A percentile compares a stretch with the other conserved stretches of the same genome.
Evolutionary conservation across 1,140 invertebrate species (phyloP).

Genomic region (Branchinecta lynchi): DNA sequence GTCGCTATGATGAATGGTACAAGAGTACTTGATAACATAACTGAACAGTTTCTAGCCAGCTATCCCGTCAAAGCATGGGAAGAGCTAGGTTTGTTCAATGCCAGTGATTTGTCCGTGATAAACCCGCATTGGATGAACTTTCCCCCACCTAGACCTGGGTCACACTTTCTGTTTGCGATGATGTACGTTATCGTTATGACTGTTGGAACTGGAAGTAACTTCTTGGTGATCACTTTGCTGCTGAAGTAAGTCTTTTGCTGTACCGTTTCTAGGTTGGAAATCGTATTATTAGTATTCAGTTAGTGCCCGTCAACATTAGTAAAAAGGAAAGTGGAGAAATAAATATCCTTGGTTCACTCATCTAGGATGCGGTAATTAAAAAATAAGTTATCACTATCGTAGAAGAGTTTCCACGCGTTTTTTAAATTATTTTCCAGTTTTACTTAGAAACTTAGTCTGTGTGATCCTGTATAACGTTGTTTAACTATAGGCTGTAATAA

Average conservation of each 20-base stretch:
- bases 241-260: slow-evolving; percentile 37
- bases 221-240: slow-evolving; percentile 46
- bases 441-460: too few species aligned
- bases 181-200: slow-evolving; percentile 43
- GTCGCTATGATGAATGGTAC: too few species aligned
- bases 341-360: too few species aligned
- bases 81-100: slow-evolving; percentile 35
- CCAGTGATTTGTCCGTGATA: slow-evolving; percentile 40
- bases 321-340: neutral
- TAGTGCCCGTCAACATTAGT: neutral
- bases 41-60: neutral
- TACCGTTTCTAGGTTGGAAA: neutral
- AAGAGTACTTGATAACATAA: neutral
- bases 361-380: too few species aligned
- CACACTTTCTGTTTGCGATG: slow-evolving; percentile 40
- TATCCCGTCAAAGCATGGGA: slow-evolving; percentile 35
- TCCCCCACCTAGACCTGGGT: slow-evolving; percentile 35
- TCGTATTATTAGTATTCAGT: neutral
- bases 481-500: too few species aligned
- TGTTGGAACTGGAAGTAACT: slow-evolving; percentile 44
- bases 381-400: too few species aligned
- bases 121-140: slow-evolving; percentile 50
- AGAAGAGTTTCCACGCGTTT: neutral
- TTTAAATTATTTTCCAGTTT: too few species aligned
- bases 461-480: too few species aligned